Percentiles rank a stretch among this genome's conserved stretches.
These are phyloP conservation scores for Dendrolimus punctatus DNA, from an alignment of 1,140 invertebrate genomes.

Conservation along the genomic window DNA sequence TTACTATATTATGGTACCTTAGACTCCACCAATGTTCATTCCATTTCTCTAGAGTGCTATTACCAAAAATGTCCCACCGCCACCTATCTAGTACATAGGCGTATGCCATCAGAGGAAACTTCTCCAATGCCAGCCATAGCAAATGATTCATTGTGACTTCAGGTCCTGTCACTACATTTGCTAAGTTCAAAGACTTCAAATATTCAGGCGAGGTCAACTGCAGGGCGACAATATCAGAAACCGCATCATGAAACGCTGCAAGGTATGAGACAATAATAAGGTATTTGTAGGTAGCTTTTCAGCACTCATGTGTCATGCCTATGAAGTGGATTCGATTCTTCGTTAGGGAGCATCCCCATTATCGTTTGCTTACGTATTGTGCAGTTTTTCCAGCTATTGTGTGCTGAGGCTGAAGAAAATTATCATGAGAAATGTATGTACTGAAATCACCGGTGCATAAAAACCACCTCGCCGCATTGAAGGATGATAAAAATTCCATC, in stretches of 20 bases:
- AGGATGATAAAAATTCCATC: no score
- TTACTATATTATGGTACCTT: slow-evolving; percentile 45
- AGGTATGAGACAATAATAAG: slow-evolving; percentile 6
- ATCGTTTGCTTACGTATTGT: no score
- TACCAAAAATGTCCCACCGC: slow-evolving; percentile 76
- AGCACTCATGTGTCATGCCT: no score
- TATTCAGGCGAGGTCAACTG: slow-evolving; percentile 74
- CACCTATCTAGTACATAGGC: slow-evolving; percentile 73
- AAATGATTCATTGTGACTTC: slow-evolving; percentile 75
- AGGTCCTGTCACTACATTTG: slow-evolving; percentile 39
- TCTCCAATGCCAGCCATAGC: slow-evolving; percentile 76
- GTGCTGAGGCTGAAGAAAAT: no score
- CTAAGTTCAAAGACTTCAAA: slow-evolving; percentile 65
- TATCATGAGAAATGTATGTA: no score
- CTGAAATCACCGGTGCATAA: no score
- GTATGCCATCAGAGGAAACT: slow-evolving; percentile 75
- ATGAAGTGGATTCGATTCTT: no score
- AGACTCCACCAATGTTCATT: slow-evolving; percentile 78
- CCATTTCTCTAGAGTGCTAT: slow-evolving; percentile 58
- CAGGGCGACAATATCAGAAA: slow-evolving; percentile 78
- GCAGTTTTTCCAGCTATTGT: no score
- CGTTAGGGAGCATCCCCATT: no score
- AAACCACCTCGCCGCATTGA: no score
- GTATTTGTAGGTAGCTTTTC: not conserved
- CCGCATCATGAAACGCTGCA: slow-evolving; percentile 80